A percentile compares a stretch with the other conserved stretches of the same genome.
Conservation (phyloP, 2,113 vertebrate genomes). For the Micromys minutus region DNA sequence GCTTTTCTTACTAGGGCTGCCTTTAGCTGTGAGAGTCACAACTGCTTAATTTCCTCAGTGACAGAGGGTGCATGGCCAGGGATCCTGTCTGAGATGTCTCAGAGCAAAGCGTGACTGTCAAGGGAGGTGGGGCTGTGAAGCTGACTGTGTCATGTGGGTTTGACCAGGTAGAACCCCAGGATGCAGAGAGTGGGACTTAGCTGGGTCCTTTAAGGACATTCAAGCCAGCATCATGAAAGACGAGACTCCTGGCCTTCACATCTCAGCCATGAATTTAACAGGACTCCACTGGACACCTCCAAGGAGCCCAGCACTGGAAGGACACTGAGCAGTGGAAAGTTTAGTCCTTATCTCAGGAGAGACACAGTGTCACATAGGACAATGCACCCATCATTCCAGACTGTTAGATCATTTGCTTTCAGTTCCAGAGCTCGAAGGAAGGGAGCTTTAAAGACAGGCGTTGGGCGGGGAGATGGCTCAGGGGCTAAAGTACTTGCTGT, state of each 20-base stretch:
- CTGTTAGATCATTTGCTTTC: background rate
- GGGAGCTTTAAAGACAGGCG: background rate
- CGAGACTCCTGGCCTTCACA: slow-evolving; percentile 43
- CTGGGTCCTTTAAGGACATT: slow-evolving; percentile 70
- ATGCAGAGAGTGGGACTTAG: background rate
- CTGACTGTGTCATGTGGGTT: background rate
- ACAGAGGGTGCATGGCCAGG: background rate
- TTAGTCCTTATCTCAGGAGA: background rate
- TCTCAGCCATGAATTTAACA: slow-evolving; percentile 67
- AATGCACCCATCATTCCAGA: background rate
- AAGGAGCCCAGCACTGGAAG: background rate
- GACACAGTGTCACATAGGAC: background rate
- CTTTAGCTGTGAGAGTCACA: background rate
- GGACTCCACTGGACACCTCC: background rate
- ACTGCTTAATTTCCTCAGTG: background rate
- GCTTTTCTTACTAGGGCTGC: background rate
- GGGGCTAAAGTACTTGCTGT: background rate
- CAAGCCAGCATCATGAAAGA: slow-evolving; percentile 61
- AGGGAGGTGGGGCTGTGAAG: background rate
- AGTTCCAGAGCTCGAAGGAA: background rate
- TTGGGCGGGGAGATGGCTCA: background rate
- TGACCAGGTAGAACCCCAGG: background rate
- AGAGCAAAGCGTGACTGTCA: background rate
- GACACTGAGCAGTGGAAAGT: background rate
- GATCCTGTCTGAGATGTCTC: background rate